Percentiles rank a stretch among this genome's conserved stretches.
Evolutionary conservation across 2,888 invertebrate species (phyloP).

Genomic region (Nomada ferruginata): DNA sequence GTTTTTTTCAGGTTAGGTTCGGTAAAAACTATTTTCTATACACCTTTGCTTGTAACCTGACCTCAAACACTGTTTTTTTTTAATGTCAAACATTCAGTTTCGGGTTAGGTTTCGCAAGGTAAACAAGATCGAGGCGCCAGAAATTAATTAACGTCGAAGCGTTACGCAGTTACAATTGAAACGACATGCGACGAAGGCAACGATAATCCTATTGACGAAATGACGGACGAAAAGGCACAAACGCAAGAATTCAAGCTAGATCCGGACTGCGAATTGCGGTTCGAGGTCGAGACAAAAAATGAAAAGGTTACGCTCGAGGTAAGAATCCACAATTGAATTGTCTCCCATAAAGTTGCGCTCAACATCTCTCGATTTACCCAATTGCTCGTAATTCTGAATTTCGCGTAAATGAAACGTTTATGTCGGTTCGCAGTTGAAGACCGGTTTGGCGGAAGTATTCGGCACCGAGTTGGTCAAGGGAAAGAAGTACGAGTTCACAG

Average conservation of each 20-base stretch:
- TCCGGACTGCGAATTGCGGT: slow-evolving; percentile 94
- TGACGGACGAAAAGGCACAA: slow-evolving; percentile 80
- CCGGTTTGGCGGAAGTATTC: slow-evolving; percentile 97
- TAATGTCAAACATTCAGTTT: not conserved
- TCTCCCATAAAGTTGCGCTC: not conserved
- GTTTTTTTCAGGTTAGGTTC: no score
- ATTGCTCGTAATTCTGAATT: not conserved
- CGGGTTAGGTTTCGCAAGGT: slow-evolving; percentile 11
- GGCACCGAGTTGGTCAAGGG: slow-evolving; percentile 97
- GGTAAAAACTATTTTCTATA: no score
- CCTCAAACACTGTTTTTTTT: no score
- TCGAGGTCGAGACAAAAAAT: slow-evolving; percentile 95
- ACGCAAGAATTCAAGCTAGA: slow-evolving; percentile 93
- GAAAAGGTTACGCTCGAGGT: slow-evolving; percentile 93
- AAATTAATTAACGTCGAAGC: not conserved
- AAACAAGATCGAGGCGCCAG: slow-evolving; percentile 1
- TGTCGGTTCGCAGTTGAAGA: slow-evolving; percentile 88
- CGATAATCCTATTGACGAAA: slow-evolving; percentile 32
- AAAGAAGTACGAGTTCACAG: slow-evolving; percentile 94
- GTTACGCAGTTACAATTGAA: not conserved
- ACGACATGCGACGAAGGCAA: not conserved
- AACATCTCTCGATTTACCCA: not conserved
- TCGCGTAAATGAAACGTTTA: no score
- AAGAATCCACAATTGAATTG: slow-evolving; percentile 58
- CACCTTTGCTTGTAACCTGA: no score